Evolutionary conservation across 2,113 vertebrate genomes (phyloP).

Genomic region (Phalacrocorax brasilianus): DNA sequence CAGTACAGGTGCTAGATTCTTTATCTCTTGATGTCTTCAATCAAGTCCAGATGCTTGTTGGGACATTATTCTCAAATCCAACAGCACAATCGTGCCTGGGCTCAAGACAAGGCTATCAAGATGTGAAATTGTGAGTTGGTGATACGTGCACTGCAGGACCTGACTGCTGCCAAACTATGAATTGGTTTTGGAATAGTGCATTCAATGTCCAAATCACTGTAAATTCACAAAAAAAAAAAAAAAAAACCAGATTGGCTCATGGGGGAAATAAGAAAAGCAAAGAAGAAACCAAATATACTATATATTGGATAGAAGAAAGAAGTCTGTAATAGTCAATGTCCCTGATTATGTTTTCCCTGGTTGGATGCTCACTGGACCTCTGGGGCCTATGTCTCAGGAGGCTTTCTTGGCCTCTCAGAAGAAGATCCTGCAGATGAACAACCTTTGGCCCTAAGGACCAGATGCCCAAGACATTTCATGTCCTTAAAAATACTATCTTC

Average conservation of each 20-base stretch:
- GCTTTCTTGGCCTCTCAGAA: not conserved
- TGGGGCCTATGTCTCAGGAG: not conserved
- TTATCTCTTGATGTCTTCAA: not conserved
- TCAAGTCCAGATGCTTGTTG: constrained; percentile 1
- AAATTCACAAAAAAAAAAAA: not conserved
- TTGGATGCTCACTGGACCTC: not conserved
- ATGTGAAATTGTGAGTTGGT: not conserved
- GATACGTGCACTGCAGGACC: not conserved
- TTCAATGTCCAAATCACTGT: not conserved
- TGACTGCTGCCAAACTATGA: not conserved
- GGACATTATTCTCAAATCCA: not conserved
- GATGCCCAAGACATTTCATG: not conserved
- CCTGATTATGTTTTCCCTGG: not conserved
- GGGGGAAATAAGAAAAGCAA: not conserved
- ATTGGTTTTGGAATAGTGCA: not conserved
- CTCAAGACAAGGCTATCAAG: not conserved
- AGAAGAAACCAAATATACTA: not conserved
- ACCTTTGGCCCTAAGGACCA: not conserved
- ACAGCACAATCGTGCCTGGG: not conserved
- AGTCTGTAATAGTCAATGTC: not conserved
- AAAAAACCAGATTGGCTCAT: not conserved
- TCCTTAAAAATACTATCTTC: not conserved
- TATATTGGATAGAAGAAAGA: not conserved
- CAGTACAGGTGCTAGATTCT: not conserved
- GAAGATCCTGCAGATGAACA: not conserved